phyloP scores from a whole-genome alignment of 2,888 invertebrate species.

The Apotomis capreana region DNA sequence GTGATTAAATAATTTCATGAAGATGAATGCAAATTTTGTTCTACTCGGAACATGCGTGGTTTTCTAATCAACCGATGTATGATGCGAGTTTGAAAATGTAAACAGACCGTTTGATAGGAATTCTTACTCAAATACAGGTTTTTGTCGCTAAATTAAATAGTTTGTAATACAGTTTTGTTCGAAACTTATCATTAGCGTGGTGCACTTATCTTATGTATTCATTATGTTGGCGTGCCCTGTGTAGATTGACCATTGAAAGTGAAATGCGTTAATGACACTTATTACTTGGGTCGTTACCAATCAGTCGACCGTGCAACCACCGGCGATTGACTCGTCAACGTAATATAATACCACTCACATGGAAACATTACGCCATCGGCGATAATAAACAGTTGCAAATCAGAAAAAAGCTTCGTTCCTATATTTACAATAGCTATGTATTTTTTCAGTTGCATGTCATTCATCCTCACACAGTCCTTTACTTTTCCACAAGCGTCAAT shows the following conservation, averaged over 20 bases:
- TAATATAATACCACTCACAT: too few relatives aligned
- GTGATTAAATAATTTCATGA: too few relatives aligned
- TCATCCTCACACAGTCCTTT: too few relatives aligned
- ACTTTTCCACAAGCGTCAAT: too few relatives aligned
- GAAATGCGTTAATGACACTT: constrained; percentile 11
- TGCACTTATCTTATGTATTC: not conserved
- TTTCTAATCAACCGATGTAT: too few relatives aligned
- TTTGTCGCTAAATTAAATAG: not conserved
- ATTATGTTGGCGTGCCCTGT: not conserved
- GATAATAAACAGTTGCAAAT: too few relatives aligned
- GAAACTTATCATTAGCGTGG: not conserved
- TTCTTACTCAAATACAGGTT: not conserved
- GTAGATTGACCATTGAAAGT: constrained; percentile 32
- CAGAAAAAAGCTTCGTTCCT: too few relatives aligned
- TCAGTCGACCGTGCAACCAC: constrained; percentile 16
- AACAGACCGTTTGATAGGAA: too few relatives aligned
- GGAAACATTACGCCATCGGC: not conserved
- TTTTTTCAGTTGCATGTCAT: too few relatives aligned
- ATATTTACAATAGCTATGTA: too few relatives aligned
- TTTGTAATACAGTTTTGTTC: not conserved
- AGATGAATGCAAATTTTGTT: not conserved
- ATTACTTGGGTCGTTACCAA: not conserved
- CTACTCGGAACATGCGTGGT: too few relatives aligned
- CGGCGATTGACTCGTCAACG: constrained; percentile 5
- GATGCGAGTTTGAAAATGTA: too few relatives aligned